These are phyloP conservation scores for Odontocolon sp. DNA, from an alignment of 2,888 invertebrate genomes.

Conservation along the genomic window DNA sequence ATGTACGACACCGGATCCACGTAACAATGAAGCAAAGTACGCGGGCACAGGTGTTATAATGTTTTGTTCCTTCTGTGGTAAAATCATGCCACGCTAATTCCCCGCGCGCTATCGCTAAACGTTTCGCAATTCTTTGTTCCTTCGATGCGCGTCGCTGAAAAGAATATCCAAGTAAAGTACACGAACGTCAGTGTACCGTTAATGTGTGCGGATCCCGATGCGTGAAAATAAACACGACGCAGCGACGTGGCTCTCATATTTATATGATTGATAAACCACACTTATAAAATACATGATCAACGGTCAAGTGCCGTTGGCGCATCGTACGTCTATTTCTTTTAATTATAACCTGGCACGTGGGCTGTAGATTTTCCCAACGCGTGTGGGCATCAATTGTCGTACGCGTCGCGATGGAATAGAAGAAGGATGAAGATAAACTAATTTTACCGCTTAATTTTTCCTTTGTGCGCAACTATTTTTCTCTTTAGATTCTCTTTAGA, in stretches of 20 bases:
- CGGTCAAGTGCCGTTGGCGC: constrained; percentile 2
- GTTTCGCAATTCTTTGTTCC: constrained; percentile 55
- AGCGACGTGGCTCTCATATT: background rate
- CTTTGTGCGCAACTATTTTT: too few species aligned
- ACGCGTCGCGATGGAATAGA: background rate
- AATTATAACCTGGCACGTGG: constrained; percentile 43
- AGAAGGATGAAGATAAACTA: constrained; percentile 7
- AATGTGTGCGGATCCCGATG: constrained; percentile 6
- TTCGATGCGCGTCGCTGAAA: constrained; percentile 35
- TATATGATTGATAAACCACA: constrained; percentile 15
- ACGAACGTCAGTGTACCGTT: constrained; percentile 32
- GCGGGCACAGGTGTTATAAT: background rate
- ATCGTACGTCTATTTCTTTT: background rate
- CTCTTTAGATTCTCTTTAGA: too few species aligned
- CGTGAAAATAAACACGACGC: constrained; percentile 20
- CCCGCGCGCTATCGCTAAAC: constrained; percentile 42
- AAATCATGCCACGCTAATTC: constrained; percentile 33
- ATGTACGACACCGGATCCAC: background rate
- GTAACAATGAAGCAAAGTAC: background rate
- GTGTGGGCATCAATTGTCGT: constrained; percentile 29
- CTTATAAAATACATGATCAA: constrained; percentile 4
- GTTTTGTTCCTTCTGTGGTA: background rate
- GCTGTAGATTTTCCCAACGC: constrained; percentile 13
- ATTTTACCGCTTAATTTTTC: background rate
- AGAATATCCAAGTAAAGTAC: constrained; percentile 26